Evolutionary conservation across 2,888 invertebrate species (phyloP).

Genomic region (Lasioglossum pauxillum): DNA sequence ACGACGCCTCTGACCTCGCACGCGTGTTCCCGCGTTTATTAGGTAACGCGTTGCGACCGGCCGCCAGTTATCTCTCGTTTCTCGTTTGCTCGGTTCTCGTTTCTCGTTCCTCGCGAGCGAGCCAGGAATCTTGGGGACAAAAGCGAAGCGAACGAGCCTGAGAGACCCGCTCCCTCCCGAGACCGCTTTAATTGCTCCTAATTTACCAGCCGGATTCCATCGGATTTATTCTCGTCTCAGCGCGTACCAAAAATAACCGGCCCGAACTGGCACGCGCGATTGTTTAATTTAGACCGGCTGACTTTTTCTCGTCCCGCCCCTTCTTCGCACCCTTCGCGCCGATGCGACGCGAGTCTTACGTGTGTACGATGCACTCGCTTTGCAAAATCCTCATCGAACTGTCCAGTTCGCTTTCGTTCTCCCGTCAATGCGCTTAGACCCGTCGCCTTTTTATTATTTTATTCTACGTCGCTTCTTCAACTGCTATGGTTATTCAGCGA

Average conservation of each 20-base stretch:
- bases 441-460: neutral
- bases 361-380: neutral
- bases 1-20: conserved; percentile 62
- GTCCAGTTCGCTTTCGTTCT: neutral
- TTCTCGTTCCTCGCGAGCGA: conserved; percentile 1
- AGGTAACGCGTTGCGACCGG: conserved; percentile 56
- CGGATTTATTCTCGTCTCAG: conserved; percentile 76
- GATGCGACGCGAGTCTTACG: neutral
- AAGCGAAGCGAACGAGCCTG: conserved; percentile 61
- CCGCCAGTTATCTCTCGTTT: conserved; percentile 23
- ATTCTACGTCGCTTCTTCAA: too few species aligned
- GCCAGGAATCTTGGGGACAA: conserved; percentile 59
- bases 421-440: neutral
- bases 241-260: conserved; percentile 75
- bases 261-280: conserved; percentile 52
- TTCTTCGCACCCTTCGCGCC: neutral
- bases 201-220: conserved; percentile 79
- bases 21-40: conserved; percentile 72
- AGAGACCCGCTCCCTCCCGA: conserved; percentile 31
- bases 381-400: neutral
- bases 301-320: conserved; percentile 45
- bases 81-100: conserved; percentile 13
- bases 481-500: too few species aligned
- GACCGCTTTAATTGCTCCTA: conserved; percentile 79
- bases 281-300: conserved; percentile 61